Conservation (phyloP, 1,140 invertebrate genomes). For the Papilio polytes region DNA sequence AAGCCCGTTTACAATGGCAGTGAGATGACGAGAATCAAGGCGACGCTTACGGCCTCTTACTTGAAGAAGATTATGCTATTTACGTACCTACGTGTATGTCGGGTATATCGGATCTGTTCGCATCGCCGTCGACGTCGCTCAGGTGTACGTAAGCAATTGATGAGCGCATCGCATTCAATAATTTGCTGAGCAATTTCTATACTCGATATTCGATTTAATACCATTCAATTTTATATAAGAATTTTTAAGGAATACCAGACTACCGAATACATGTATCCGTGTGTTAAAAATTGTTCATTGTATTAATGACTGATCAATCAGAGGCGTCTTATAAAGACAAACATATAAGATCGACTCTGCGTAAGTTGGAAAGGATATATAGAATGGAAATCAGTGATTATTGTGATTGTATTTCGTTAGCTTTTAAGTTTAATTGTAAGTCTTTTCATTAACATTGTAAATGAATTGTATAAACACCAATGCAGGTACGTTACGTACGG, state of each 20-base stretch:
- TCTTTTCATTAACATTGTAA: not conserved
- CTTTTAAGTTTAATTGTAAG: not conserved
- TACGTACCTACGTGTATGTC: constrained; percentile 45
- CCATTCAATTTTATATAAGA: not conserved
- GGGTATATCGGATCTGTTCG: constrained; percentile 25
- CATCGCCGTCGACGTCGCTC: constrained; percentile 21
- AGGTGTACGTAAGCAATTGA: constrained; percentile 34
- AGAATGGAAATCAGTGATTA: too few relatives aligned
- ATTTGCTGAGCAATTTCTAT: constrained; percentile 20
- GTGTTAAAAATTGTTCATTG: not conserved
- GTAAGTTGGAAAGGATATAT: too few relatives aligned
- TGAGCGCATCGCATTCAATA: constrained; percentile 4
- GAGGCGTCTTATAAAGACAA: not conserved
- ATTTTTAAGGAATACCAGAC: constrained; percentile 38
- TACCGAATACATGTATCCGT: constrained; percentile 36
- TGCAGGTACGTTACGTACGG: not conserved
- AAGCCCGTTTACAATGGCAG: constrained; percentile 68
- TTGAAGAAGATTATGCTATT: constrained; percentile 65
- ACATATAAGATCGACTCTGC: too few relatives aligned
- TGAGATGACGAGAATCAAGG: constrained; percentile 65
- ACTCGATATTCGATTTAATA: not conserved
- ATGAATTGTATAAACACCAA: not conserved
- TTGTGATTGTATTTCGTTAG: too few relatives aligned
- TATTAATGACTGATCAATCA: not conserved
- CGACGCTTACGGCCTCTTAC: constrained; percentile 64